Evolutionary conservation across 2,888 invertebrate genomes (phyloP).

Genomic region (Scaeva pyrastri): DNA sequence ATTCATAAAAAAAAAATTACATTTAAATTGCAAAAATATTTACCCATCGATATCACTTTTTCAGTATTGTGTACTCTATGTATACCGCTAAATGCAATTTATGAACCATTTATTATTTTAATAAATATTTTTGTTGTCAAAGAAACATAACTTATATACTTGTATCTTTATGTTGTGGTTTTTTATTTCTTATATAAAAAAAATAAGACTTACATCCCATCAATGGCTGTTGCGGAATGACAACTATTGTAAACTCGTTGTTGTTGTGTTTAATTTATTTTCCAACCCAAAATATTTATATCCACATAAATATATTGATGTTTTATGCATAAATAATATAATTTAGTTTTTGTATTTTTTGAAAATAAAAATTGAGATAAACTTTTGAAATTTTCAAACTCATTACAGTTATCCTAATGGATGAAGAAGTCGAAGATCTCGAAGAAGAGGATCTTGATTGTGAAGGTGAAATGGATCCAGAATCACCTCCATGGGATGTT

Average conservation of each 20-base stretch:
- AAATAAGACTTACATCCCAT: constrained; percentile 34
- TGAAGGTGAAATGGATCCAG: constrained; percentile 83
- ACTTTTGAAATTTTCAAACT: constrained; percentile 50
- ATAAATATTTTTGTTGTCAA: constrained; percentile 30
- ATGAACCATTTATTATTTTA: constrained; percentile 17
- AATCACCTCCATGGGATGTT: constrained; percentile 84
- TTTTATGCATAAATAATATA: constrained; percentile 35
- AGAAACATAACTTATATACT: constrained; percentile 27
- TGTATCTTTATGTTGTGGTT: constrained; percentile 53
- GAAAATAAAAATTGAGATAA: background rate
- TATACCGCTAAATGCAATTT: constrained; percentile 55
- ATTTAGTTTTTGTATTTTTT: constrained; percentile 31
- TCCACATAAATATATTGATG: constrained; percentile 7
- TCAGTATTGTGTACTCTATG: constrained; percentile 50
- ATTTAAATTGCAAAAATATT: constrained; percentile 14
- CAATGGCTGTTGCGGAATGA: constrained; percentile 75
- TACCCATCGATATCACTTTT: constrained; percentile 51
- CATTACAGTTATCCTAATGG: constrained; percentile 83
- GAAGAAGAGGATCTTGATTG: constrained; percentile 84
- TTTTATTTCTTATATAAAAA: constrained; percentile 2
- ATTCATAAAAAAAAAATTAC: constrained; percentile 1
- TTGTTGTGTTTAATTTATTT: constrained; percentile 49
- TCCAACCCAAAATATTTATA: constrained; percentile 10
- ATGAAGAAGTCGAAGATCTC: constrained; percentile 84
- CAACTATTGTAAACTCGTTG: constrained; percentile 74